Evolutionary conservation across 2,113 vertebrate species (phyloP).

Genomic region (Chamaea fasciata): DNA sequence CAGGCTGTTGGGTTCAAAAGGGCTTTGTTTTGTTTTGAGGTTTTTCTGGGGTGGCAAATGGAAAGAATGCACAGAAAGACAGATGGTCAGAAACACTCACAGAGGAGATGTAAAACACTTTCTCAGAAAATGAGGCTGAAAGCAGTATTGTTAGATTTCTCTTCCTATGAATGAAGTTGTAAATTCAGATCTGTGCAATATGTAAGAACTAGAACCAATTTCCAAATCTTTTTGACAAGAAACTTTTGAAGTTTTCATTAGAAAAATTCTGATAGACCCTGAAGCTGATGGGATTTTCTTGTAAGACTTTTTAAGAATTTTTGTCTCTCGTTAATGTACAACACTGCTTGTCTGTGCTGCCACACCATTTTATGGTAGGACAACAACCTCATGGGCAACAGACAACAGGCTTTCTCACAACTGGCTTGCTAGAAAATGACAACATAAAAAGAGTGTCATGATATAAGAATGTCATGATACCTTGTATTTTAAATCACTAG

Average conservation of each 20-base stretch:
- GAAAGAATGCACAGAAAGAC: neutral
- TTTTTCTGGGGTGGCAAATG: neutral
- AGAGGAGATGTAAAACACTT: neutral
- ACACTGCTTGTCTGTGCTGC: neutral
- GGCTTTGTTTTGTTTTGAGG: neutral
- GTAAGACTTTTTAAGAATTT: neutral
- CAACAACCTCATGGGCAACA: neutral
- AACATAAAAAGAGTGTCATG: neutral
- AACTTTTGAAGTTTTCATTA: neutral
- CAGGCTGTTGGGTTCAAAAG: neutral
- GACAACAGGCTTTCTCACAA: neutral
- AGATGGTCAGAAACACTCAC: neutral
- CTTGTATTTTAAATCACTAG: neutral
- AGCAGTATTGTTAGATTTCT: neutral
- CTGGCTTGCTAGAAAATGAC: neutral
- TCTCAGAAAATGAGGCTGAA: neutral
- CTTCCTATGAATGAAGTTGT: neutral
- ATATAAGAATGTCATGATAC: neutral
- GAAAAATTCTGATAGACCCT: neutral
- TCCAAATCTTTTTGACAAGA: neutral
- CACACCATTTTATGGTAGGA: neutral
- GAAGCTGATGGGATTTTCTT: neutral
- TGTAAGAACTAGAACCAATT: neutral
- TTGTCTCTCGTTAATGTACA: neutral
- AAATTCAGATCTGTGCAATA: neutral